phyloP scores from a whole-genome alignment of 2,113 vertebrate species.

The Ammodytes marinus region DNA sequence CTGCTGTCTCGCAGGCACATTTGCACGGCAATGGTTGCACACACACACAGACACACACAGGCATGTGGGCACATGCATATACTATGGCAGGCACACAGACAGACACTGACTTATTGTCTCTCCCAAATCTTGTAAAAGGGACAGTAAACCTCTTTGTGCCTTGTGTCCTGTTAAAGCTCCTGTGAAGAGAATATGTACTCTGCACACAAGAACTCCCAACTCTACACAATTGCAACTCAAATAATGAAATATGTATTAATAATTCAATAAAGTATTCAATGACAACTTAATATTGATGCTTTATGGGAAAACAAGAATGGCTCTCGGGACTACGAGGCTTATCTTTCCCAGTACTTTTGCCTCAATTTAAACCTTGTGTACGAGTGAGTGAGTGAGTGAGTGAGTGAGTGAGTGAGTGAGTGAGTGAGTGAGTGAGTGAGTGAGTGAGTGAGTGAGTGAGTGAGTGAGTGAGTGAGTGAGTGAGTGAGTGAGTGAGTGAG shows the following conservation, averaged over 20 bases:
- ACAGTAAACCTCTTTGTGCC: conserved; percentile 80
- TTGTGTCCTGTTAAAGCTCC: conserved; percentile 65
- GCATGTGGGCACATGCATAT: conserved; percentile 79
- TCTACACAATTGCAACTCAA: conserved; percentile 40
- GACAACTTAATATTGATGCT: conserved; percentile 27
- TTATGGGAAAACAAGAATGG: background rate
- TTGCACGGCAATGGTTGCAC: conserved; percentile 74
- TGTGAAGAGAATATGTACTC: conserved; percentile 49
- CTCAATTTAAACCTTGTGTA: conserved; percentile 32
- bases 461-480: conserved; percentile 11
- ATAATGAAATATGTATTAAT: conserved; percentile 42
- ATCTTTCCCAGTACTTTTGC: conserved; percentile 23
- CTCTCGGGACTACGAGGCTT: conserved; percentile 2
- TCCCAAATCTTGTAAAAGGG: conserved; percentile 81
- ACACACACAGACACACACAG: conserved; percentile 61
- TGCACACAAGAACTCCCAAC: conserved; percentile 37
- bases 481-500: background rate
- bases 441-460: background rate
- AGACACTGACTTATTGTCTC: conserved; percentile 83
- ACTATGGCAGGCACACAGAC: conserved; percentile 76
- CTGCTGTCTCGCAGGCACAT: conserved; percentile 85
- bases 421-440: conserved; percentile 1
- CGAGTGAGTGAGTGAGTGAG: background rate
- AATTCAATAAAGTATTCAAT: conserved; percentile 13
- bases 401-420: background rate